Evolutionary conservation across 2,113 vertebrate species (phyloP).

Genomic region (Phyllostomus hastatus): DNA sequence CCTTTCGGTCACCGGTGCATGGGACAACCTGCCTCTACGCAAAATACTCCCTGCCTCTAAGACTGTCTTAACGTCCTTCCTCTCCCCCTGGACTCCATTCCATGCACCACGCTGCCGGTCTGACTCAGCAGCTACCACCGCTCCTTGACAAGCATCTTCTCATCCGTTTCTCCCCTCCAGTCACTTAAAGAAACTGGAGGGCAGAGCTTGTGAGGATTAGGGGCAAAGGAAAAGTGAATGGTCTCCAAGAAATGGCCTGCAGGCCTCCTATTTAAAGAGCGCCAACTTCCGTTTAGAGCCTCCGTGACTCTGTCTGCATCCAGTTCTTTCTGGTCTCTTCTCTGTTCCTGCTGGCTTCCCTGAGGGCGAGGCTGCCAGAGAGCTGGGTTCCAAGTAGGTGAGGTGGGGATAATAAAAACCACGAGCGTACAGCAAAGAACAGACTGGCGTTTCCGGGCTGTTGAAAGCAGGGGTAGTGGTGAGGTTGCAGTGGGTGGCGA

Average conservation of each 20-base stretch:
- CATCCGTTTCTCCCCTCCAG: neutral
- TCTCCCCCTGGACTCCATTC: neutral
- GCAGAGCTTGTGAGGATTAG: neutral
- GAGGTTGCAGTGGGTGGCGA: neutral
- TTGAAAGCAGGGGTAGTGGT: neutral
- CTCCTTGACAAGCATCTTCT: neutral
- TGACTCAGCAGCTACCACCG: neutral
- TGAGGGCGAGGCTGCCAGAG: neutral
- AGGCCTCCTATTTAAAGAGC: neutral
- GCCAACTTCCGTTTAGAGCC: neutral
- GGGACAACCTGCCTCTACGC: no score
- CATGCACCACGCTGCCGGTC: neutral
- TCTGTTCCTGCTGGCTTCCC: neutral
- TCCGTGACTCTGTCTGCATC: neutral
- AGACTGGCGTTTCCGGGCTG: neutral
- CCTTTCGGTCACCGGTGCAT: neutral
- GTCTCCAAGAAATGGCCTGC: neutral
- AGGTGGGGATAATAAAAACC: neutral
- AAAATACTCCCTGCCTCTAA: neutral
- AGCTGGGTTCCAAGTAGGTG: slow-evolving; percentile 24
- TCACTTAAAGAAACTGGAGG: neutral
- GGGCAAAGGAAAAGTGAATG: neutral
- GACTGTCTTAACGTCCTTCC: neutral
- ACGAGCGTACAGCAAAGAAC: neutral
- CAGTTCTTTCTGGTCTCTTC: neutral